Conservation (phyloP, 2,797 vertebrate species). For the Pseudomugil gertrudae region DNA sequence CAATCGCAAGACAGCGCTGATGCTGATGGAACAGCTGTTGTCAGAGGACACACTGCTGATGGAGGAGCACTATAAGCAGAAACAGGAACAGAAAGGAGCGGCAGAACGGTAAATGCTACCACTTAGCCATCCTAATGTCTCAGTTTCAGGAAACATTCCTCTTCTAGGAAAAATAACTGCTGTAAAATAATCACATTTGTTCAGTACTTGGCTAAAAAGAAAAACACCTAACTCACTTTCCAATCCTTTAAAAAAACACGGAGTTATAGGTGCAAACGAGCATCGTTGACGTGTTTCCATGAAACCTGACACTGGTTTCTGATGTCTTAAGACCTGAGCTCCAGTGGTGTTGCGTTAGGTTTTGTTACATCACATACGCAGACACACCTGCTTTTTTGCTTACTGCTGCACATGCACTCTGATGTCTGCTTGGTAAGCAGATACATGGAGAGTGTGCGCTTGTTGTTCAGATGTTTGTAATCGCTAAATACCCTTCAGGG, state of each 20-base stretch:
- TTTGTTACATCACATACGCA: constrained; percentile 42
- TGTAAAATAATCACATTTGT: background rate
- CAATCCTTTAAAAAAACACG: background rate
- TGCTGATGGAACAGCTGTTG: constrained; percentile 93
- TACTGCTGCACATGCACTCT: constrained; percentile 24
- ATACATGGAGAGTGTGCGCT: constrained; percentile 15
- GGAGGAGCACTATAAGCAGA: constrained; percentile 87
- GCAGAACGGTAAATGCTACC: constrained; percentile 62
- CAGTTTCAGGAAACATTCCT: background rate
- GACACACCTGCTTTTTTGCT: constrained; percentile 55
- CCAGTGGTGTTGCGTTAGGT: constrained; percentile 39
- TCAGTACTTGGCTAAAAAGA: background rate
- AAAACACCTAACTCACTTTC: background rate
- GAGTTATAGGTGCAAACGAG: constrained; percentile 3
- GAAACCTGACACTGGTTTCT: constrained; percentile 38
- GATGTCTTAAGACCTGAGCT: constrained; percentile 15
- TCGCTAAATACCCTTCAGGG: background rate
- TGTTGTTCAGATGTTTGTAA: constrained; percentile 17
- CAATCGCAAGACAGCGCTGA: constrained; percentile 86
- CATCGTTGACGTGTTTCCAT: constrained; percentile 20
- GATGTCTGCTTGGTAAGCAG: constrained; percentile 48
- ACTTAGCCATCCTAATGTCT: too few species aligned
- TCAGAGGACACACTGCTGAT: constrained; percentile 85
- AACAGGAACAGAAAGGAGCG: constrained; percentile 72
- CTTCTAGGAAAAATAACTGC: background rate